Conservation (phyloP, 2,888 invertebrate genomes). For the Lamproptera curius region DNA sequence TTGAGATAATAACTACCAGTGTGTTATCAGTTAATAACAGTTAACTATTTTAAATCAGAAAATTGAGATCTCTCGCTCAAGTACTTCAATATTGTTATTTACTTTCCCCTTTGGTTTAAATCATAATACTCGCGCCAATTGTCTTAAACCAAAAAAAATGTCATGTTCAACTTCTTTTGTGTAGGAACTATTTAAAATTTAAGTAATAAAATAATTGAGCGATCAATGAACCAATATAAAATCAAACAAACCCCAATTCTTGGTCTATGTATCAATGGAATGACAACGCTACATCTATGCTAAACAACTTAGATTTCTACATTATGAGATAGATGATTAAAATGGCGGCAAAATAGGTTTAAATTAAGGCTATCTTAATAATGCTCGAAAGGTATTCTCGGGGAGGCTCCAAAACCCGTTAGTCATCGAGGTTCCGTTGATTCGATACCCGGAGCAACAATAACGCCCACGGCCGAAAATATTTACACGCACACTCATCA, state of each 20-base stretch:
- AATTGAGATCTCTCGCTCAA: too few species aligned
- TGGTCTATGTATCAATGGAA: slow-evolving; percentile 8
- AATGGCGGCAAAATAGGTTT: not conserved
- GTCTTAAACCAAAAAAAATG: too few species aligned
- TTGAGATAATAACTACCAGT: not conserved
- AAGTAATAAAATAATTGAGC: not conserved
- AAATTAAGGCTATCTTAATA: slow-evolving; percentile 6
- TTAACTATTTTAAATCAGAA: too few species aligned
- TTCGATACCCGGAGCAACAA: slow-evolving; percentile 9
- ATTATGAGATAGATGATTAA: too few species aligned
- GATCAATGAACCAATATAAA: not conserved
- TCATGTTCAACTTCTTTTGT: not conserved
- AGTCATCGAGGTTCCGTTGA: slow-evolving; percentile 38
- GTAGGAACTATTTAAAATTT: slow-evolving; percentile 8
- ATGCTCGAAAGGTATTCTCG: slow-evolving; percentile 30
- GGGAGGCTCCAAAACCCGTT: slow-evolving; percentile 49
- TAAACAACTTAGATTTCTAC: too few species aligned
- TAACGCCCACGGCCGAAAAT: slow-evolving; percentile 18
- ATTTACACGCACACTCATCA: slow-evolving; percentile 7
- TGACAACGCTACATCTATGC: not conserved
- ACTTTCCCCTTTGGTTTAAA: slow-evolving; percentile 12
- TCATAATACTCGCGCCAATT: not conserved
- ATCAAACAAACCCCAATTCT: not conserved
- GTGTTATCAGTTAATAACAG: too few species aligned
- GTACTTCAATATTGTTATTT: too few species aligned